Evolutionary conservation across 2,113 vertebrate genomes (phyloP), one percentile per base, ranked within the genome.

Genomic region (Chascanopsetta lugubris): DNA sequence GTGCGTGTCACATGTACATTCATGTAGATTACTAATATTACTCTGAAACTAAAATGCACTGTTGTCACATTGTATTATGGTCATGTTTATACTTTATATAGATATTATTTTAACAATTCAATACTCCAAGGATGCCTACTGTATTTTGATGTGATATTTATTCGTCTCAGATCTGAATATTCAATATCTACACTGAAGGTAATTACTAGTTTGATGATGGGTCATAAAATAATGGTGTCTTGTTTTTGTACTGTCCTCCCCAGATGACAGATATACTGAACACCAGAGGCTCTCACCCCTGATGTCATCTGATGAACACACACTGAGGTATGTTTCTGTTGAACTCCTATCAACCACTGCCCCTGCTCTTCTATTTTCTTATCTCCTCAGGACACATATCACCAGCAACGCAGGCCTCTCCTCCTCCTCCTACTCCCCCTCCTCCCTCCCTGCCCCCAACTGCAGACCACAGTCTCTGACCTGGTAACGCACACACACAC

Each of bases 391-490:
- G 71, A 67, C 89, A 87, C 83, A 61, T 69, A 24, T 48, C 55
- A 45, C 72, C 69, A 60, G 4, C 72, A 72, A 59, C 38, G 29
- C 46, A 67, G 74, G 72, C 73, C n/a, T 60, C 80, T 56, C 46
- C 71, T 32, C 77, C 69, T 49, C 8, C 32, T 34, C 32, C 34
- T 36, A 10, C 13, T 38, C 34, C 34, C 7, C 60, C 26, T 32
- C 48, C 34, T 15, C 7, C 60, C 26, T 32, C 48, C 49, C 71
- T 64, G 9, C 42, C 59, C 63, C 29, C 69, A 57, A 47, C 55
- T 60, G 17, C 61, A 73, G 78, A 82, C 65, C 76, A 61, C 74
- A 82, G 79, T 65, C 38, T 32, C 43, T 90, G 85, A 89, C 87
- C 90, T 88, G 67, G 18, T 80, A 56, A 61, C 65, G 72, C 57